These are phyloP conservation scores for Rostratula benghalensis DNA, from an alignment of 2,113 vertebrate genomes.

Conservation along the genomic window DNA sequence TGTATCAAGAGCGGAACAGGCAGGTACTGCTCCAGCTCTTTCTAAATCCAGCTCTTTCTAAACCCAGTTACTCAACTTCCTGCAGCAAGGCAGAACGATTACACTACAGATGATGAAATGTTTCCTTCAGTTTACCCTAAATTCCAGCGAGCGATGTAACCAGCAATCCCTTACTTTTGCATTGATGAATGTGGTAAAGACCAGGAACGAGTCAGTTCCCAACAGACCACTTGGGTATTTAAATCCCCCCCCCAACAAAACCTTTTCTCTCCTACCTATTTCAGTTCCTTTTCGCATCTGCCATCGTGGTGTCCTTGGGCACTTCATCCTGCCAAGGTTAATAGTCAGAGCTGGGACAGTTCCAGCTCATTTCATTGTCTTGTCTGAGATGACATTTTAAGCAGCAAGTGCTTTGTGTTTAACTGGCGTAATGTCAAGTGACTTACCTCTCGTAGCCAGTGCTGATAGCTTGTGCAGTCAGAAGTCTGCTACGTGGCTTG, in stretches of 20 bases:
- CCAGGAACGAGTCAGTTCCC: neutral
- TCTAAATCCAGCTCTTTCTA: constrained; percentile 60
- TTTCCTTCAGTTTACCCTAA: constrained; percentile 65
- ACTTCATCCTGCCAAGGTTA: neutral
- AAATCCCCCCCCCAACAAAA: neutral
- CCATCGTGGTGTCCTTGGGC: neutral
- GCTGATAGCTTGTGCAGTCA: constrained; percentile 9
- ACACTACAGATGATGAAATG: constrained; percentile 43
- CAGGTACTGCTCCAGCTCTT: constrained; percentile 55
- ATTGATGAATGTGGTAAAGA: neutral
- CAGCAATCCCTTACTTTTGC: neutral
- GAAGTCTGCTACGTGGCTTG: constrained; percentile 43
- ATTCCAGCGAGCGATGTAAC: constrained; percentile 25
- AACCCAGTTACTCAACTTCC: constrained; percentile 62
- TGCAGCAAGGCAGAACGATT: neutral
- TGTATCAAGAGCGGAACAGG: neutral
- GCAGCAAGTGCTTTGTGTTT: constrained; percentile 26
- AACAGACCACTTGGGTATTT: accelerated
- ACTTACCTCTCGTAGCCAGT: constrained; percentile 31
- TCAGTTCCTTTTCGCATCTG: neutral
- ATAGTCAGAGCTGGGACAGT: neutral
- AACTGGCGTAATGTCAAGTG: neutral
- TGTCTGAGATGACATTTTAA: constrained; percentile 48
- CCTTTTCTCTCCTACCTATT: neutral
- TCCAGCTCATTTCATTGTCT: constrained; percentile 24